A percentile compares a stretch with the other conserved stretches of the same genome.
Conservation (phyloP, 2,797 vertebrate genomes). For the Poliocrania exsul region DNA sequence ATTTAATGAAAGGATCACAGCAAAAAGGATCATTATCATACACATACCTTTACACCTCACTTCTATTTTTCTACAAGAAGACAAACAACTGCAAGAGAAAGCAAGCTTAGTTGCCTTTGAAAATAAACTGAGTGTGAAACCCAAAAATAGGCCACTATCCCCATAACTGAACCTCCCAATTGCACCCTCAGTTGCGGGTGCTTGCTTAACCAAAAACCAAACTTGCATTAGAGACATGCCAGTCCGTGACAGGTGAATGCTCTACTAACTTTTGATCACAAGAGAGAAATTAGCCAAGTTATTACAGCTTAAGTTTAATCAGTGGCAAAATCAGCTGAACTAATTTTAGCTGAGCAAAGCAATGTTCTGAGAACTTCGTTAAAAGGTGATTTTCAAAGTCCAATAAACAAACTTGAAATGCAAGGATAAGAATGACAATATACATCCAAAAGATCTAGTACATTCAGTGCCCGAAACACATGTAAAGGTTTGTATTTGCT, state of each 20-base stretch:
- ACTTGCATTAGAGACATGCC: not conserved
- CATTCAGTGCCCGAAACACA: not conserved
- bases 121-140: not conserved
- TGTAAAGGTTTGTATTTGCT: not conserved
- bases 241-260: conserved; percentile 7
- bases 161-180: not conserved
- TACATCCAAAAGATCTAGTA: not conserved
- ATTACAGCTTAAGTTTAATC: conserved; percentile 42
- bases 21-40: not conserved
- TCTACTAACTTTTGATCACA: conserved; percentile 17
- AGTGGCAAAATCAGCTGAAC: conserved; percentile 15
- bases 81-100: not conserved
- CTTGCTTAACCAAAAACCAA: conserved; percentile 29
- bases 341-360: conserved; percentile 38
- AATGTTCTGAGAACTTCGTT: conserved; percentile 12
- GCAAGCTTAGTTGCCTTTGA: not conserved
- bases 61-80: not conserved
- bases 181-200: not conserved
- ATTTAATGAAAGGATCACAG: not conserved
- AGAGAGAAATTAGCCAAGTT: conserved; percentile 11
- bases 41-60: not conserved
- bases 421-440: not conserved
- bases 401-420: not conserved
- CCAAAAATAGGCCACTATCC: not conserved
- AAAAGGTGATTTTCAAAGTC: conserved; percentile 46